Percentiles rank a stretch among this genome's conserved stretches.
phyloP scores from a whole-genome alignment of 2,888 invertebrate genomes.

The Chironomus riparius region DNA sequence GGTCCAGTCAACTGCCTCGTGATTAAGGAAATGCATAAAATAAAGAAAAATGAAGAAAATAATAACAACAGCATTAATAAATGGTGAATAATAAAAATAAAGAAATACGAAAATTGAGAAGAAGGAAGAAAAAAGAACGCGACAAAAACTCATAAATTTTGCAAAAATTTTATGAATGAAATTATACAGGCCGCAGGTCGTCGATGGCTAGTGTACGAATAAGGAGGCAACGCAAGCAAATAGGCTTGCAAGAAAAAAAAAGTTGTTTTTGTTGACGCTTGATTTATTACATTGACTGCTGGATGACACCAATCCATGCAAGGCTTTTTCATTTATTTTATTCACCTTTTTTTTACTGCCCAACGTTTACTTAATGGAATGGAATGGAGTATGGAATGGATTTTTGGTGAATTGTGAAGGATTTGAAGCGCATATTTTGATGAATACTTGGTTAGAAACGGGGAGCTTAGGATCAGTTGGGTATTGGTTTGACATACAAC shows the following conservation, averaged over 20 bases:
- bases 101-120: neutral
- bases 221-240: neutral
- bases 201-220: neutral
- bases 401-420: neutral
- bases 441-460: no score
- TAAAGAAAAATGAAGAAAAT: neutral
- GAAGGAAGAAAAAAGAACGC: neutral
- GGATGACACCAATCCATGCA: conserved; percentile 6
- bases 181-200: conserved; percentile 3
- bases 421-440: neutral
- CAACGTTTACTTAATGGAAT: no score
- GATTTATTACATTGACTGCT: neutral
- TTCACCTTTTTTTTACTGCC: neutral
- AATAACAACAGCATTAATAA: neutral
- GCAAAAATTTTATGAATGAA: conserved; percentile 22
- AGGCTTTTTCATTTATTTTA: neutral
- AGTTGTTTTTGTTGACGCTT: conserved; percentile 12
- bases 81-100: neutral
- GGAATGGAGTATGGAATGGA: no score
- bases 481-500: no score
- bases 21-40: neutral
- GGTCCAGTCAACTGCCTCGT: neutral
- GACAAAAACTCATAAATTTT: conserved; percentile 20
- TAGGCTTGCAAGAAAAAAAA: neutral
- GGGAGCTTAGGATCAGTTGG: no score